Evolutionary conservation across 2,113 vertebrate genomes (phyloP), one percentile per base, ranked within the genome.

Genomic region (Cinclus mexicanus): DNA sequence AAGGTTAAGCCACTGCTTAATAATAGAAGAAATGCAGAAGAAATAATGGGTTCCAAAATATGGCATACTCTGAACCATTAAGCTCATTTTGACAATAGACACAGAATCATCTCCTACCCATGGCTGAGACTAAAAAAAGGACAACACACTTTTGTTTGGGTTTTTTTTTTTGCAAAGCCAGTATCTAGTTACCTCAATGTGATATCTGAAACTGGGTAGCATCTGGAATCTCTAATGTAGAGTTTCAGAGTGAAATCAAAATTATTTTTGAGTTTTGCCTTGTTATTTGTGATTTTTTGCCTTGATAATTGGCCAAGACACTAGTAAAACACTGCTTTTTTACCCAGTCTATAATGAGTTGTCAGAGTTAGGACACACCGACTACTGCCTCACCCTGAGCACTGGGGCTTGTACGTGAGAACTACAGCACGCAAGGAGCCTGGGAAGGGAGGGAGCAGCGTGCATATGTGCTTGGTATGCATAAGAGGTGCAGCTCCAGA

Each of bases 391-490:
- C 22, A 63, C 5, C 13, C n/a, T 33, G 28, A 59, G 6, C 2
- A 1, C 22, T 75, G 11, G 5, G 11, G 10, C 16, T 60, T 65
- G 14, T 26, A 4, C 22, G 6, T 23, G 21, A 47, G 21, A 76
- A n/a, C 29, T 35, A 29, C 14, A 56, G 17, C 10, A 20, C 57
- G 7, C 10, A 42, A 28, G 37, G n/a, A 46, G 16, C 16, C 31
- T 65, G 31, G 22, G 12, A 85, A 68, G 79, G 41, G 11, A 85
- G 11, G 33, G 19, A 64, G 41, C 20, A 50, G 8, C 7, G 10
- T 28, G 14, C 1, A 2, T 1, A 0, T 33, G n/a, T 39, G 19
- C n/a, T 78, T 63, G 41, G 6, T 28, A 28, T 41, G 28, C 24
- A 25, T 10, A 67, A 24, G 7, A 59, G 9, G 6, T 46, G 15